A percentile compares a stretch with the other conserved stretches of the same genome.
These are phyloP conservation scores for Montipora cactus DNA, from an alignment of 64 coral and sea anemone genomes.

Conservation along the genomic window DNA sequence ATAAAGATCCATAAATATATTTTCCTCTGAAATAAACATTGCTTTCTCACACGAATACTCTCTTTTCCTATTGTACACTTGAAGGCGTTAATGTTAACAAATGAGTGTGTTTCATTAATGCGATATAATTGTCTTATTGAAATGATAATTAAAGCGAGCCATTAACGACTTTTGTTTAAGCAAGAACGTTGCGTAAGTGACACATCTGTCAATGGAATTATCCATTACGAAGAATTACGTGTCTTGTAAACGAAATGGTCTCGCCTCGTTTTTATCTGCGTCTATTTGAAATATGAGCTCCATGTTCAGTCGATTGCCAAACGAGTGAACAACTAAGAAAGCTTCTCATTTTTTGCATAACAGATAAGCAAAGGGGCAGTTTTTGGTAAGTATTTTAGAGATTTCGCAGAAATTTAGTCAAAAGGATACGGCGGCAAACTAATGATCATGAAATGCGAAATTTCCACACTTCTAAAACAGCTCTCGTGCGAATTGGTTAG, in stretches of 20 bases:
- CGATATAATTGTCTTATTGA: not conserved
- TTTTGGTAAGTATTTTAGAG: not conserved
- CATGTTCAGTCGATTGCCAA: not conserved
- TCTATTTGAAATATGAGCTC: not conserved
- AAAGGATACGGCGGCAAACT: too few relatives aligned
- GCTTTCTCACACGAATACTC: too few relatives aligned
- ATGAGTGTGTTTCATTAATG: not conserved
- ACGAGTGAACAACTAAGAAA: not conserved
- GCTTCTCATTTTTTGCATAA: not conserved
- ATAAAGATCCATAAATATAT: too few relatives aligned
- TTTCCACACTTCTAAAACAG: too few relatives aligned
- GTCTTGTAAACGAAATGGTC: not conserved
- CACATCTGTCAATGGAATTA: not conserved
- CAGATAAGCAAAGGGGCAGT: not conserved
- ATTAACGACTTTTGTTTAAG: conserved; percentile 32
- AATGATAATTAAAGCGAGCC: conserved; percentile 12
- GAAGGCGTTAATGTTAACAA: not conserved
- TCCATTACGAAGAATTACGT: not conserved
- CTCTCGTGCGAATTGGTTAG: too few relatives aligned
- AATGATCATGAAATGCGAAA: too few relatives aligned
- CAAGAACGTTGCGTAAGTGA: not conserved
- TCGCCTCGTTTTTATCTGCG: not conserved
- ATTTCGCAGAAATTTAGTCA: not conserved
- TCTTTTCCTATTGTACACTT: too few relatives aligned
- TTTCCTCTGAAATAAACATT: too few relatives aligned